Conservation (phyloP, 1,140 invertebrate species). For the Tribolium madens region DNA sequence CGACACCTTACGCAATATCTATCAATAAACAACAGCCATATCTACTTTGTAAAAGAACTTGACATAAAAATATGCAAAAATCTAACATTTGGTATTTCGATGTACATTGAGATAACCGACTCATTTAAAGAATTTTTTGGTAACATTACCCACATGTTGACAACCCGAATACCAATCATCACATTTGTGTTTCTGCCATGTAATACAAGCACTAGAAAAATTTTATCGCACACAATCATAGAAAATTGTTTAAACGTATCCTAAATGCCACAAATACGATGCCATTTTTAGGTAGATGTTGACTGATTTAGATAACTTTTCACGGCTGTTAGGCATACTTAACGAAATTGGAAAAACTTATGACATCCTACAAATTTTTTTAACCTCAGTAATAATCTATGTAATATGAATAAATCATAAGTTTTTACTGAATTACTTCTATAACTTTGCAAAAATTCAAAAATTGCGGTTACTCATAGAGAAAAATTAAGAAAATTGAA, state of each 20-base stretch:
- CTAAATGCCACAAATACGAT: not conserved
- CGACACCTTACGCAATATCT: not conserved
- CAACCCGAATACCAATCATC: not conserved
- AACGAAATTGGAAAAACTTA: not conserved
- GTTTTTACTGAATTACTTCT: too few relatives aligned
- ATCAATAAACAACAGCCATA: not conserved
- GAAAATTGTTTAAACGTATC: not conserved
- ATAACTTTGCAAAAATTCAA: too few relatives aligned
- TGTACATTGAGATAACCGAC: not conserved
- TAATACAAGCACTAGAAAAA: slow-evolving; percentile 5
- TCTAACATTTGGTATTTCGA: not conserved
- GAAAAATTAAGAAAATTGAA: too few relatives aligned
- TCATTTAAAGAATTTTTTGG: slow-evolving; percentile 4
- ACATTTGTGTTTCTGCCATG: slow-evolving; percentile 4
- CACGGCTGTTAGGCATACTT: not conserved
- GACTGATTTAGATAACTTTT: not conserved
- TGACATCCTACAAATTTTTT: not conserved
- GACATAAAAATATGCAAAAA: slow-evolving; percentile 1
- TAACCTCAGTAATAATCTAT: too few relatives aligned
- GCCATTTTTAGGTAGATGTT: not conserved
- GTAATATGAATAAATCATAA: too few relatives aligned
- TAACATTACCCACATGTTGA: slow-evolving; percentile 6
- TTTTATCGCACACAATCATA: slow-evolving; percentile 1
- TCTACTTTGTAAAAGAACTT: not conserved
- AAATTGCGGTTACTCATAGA: too few relatives aligned